These are phyloP conservation scores for Taphrorychus bicolor DNA, from an alignment of 2,888 invertebrate genomes.

Conservation along the genomic window DNA sequence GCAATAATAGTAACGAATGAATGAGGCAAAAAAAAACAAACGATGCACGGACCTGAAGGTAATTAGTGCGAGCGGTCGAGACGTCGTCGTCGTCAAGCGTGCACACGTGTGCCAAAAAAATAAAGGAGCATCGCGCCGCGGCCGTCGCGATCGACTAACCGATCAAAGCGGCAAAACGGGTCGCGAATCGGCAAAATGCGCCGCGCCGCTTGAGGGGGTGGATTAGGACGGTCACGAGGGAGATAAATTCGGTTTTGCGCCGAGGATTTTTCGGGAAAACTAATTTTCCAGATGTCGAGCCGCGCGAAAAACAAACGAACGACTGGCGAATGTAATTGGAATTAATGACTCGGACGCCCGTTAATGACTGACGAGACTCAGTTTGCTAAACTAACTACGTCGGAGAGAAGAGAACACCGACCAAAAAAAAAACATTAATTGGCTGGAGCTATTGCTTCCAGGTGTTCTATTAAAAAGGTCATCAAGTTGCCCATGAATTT, in stretches of 20 bases:
- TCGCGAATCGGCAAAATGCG: slow-evolving; percentile 21
- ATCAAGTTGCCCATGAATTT: no score
- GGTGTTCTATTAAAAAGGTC: no score
- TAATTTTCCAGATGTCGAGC: neutral
- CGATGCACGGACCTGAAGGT: neutral
- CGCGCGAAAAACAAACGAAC: slow-evolving; percentile 2
- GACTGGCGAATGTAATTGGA: neutral
- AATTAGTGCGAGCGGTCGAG: neutral
- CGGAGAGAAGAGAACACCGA: no score
- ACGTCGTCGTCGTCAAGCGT: neutral
- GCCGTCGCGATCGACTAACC: slow-evolving; percentile 25
- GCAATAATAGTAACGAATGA: slow-evolving; percentile 5
- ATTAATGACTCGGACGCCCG: neutral
- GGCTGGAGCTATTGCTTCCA: no score
- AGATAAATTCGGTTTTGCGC: neutral
- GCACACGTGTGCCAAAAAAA: slow-evolving; percentile 1
- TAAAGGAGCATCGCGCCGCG: slow-evolving; percentile 16
- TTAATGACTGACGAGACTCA: neutral
- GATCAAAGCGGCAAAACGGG: slow-evolving; percentile 19
- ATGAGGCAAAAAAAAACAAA: neutral
- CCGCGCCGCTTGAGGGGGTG: slow-evolving; percentile 15
- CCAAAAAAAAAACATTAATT: no score
- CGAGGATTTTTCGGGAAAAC: no score
- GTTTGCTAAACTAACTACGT: neutral
- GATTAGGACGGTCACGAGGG: slow-evolving; percentile 8